Evolutionary conservation across 1,140 invertebrate genomes (phyloP), one percentile per base, ranked within the genome.

Genomic region (Pseudoatta argentina): DNA sequence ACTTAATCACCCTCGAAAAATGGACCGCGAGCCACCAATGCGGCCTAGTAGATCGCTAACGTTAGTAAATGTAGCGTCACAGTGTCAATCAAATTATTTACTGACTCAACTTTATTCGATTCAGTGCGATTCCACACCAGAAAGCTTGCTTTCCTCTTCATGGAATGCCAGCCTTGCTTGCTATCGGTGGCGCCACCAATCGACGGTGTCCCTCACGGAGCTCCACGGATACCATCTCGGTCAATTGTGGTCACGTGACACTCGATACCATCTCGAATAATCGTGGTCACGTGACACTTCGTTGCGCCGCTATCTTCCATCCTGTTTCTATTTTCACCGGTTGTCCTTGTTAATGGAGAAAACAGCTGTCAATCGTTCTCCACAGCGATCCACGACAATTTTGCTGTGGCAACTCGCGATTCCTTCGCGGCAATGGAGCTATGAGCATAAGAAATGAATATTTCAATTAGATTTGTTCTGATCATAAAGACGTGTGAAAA

Each of bases 141-240:
- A 91, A 59, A 44, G 10, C 39, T 44, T 44, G 39, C 8, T 10
- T 12, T 66, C 85, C 55, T 73, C 64, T 10, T 86, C 61, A 39
- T 59, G 82, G 39, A 8, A 57, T 61, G 44, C 8, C 66, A 81
- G 51, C 63, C 61, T 90, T 64, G 66, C 57, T 34, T n/a, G 59
- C 16, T 10, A 18, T 21, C 39, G 48, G 86, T 89, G 79, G 51
- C 61, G 86, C 79, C 89, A 90, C 76, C 88, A 24, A 6, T 75
- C 48, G 85, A n/a, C 27, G 44, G 51, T 76, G 59, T 63, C 10
- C 59, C 24, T 63, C 61, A 21, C 39, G 57, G 39, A 44, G 7
- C 14, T 0, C 48, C 14, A 16, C 48, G 48, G 48, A 51, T 24
- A n/a, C 34, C n/a, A 14, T 14, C 39, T 44, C 39, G 39, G 39